Evolutionary conservation across 1,140 invertebrate genomes (phyloP), one percentile per base, ranked within the genome.

Genomic region (Drosophila pseudoobscura): DNA sequence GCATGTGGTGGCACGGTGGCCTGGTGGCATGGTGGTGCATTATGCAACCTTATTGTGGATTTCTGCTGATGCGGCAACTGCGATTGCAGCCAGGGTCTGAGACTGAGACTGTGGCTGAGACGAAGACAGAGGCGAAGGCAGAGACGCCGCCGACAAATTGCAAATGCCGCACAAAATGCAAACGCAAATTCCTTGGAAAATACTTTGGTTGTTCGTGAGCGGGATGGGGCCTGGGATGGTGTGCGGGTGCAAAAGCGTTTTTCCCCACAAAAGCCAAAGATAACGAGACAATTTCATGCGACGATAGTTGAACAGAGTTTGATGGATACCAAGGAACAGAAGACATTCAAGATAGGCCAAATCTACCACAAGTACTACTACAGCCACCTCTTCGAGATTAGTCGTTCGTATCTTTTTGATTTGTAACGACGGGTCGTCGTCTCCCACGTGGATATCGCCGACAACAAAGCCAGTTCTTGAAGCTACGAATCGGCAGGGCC

Each of bases 161-260:
- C 74, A 76, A 76, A 76, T 75, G 63, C 72, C 73, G 74, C 74
- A 76, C 62, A 76, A 76, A 75, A 69, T 76, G 74, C 74, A 69
- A 76, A 59, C 71, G 73, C 71, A 75, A 75, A 75, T 75, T 75
- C 73, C 54, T 68, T 35, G 57, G 54, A 75, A 75, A 75, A 75
- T 75, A 75, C 71, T 73, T 65, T 64, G 47, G 29, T 17, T 39
- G 44, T 3, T 11, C 50, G 15, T 9, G 15, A 6, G 6, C 0
- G 7, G 8, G 31, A 2, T 9, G 8, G 8, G 8, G 8, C 8
- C 8, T 29, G 8, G 29, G 1, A 20, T 20, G 8, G 29, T 1
- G 29, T 31, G 13, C 4, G 3, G 11, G 11, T 39, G 31, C 20
- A 8, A 75, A 47, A 66, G 51, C 56, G 63, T 39, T 59, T 75